A percentile compares a stretch with the other conserved stretches of the same genome.
Evolutionary conservation across 2,113 vertebrate genomes (phyloP).

Genomic region (Upupa epops): DNA sequence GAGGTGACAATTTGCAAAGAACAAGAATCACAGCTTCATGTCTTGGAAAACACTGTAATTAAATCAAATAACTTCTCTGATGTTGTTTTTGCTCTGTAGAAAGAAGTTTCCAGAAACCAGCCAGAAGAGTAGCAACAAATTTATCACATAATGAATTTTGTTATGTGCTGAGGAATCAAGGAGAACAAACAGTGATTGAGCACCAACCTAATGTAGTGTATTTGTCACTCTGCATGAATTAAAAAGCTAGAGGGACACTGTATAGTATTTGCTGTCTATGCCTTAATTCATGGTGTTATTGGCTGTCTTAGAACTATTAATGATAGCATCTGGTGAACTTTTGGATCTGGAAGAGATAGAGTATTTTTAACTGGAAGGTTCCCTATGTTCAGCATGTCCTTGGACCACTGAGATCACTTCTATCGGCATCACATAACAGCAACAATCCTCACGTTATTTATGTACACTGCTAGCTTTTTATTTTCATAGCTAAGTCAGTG

Average conservation of each 20-base stretch:
- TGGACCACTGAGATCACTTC: not conserved
- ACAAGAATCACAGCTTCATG: not conserved
- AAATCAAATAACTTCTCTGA: not conserved
- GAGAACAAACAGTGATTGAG: conserved; percentile 56
- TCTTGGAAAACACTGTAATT: not conserved
- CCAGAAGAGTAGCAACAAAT: not conserved
- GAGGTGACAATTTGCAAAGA: not conserved
- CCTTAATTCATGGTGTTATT: conserved; percentile 20
- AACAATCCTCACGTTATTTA: conserved; percentile 23
- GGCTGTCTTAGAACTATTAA: conserved; percentile 11
- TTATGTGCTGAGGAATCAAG: not conserved
- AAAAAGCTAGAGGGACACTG: conserved; percentile 46
- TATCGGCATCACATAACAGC: not conserved
- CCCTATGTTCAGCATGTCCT: not conserved
- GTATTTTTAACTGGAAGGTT: not conserved
- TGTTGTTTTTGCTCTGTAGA: not conserved
- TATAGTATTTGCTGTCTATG: conserved; percentile 18
- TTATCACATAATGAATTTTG: conserved; percentile 32
- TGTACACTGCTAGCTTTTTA: conserved; percentile 35
- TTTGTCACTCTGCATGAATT: conserved; percentile 47
- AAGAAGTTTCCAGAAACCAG: not conserved
- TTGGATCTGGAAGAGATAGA: not conserved
- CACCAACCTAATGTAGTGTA: conserved; percentile 28
- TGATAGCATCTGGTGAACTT: conserved; percentile 16
- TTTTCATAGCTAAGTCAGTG: conserved; percentile 22